Evolutionary conservation across 2,797 vertebrate species (phyloP).

Genomic region (Platalea minor): DNA sequence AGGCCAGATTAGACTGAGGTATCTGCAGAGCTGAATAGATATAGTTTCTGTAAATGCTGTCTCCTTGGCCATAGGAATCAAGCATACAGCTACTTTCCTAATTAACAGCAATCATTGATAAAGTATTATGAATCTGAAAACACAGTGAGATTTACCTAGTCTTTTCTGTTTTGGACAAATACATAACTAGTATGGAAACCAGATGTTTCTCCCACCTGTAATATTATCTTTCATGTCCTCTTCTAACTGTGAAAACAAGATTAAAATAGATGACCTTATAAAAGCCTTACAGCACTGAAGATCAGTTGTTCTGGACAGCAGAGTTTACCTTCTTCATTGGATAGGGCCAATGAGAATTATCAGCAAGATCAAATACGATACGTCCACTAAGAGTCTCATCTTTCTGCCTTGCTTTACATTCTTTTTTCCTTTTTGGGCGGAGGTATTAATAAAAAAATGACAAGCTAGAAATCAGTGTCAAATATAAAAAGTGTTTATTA

Average conservation of each 20-base stretch:
- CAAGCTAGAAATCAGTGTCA: slow-evolving; percentile 1
- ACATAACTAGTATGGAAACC: not conserved
- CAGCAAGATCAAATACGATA: not conserved
- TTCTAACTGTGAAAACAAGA: not conserved
- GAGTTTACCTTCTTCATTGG: not conserved
- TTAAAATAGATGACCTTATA: not conserved
- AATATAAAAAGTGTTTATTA: slow-evolving; percentile 34
- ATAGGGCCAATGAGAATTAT: not conserved
- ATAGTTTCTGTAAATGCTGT: not conserved
- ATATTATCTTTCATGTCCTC: not conserved
- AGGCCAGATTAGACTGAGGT: not conserved
- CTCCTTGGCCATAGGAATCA: not conserved
- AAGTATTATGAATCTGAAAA: not conserved
- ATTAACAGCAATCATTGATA: not conserved
- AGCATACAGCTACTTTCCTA: not conserved
- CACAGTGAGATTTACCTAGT: not conserved
- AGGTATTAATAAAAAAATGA: not conserved
- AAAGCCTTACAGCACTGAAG: not conserved
- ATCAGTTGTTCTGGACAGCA: not conserved
- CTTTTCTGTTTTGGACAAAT: not conserved
- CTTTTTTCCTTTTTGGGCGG: not conserved
- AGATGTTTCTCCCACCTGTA: not conserved
- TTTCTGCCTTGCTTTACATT: not conserved
- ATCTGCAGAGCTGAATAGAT: not conserved
- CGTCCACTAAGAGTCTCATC: not conserved